Base-by-base conservation (phyloP, 2,888 invertebrate species). In the Limnephilus marmoratus region DNA sequence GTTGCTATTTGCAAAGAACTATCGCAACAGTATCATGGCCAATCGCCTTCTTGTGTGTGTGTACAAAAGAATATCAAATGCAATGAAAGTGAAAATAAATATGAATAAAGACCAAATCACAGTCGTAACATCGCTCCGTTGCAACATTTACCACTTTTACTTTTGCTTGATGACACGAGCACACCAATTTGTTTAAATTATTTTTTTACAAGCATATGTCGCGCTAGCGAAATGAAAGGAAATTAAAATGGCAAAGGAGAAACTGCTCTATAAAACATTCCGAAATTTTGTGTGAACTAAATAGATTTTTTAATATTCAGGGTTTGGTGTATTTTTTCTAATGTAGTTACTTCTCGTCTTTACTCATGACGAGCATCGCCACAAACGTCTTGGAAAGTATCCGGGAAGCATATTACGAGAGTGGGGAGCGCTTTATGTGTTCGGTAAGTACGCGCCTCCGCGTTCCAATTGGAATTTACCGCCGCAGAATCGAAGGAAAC, bases 121-220 rank as follows among this genome's bases (percentile, higher is more conserved):
- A 83, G 83, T 24, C 34, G 37, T 37, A 83, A 83, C 83, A 83
- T 18, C 83, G 37, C 83, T 83, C 37, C 37, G 13, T 83, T 83
- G 83, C 83, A 34, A 34, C 13, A 83, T 83, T 83, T 83, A 37
- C 37, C 83, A 83, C 83, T 83, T 83, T 83, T 83, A 83, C 83
- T 83, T 83, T 83, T 37, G 12, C 37, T 31, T 37, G 37, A 83
- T 83, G 31, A 83, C 83, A 34, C 31, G 83, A 83, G 31, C 82
- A 18, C 18, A 34, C 18, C 18, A 34, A 83, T 83, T 83, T 83
- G 18, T 83, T 83, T 41, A 37, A 18, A 34, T 83, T 24, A 83
- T 24, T 83, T 83, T 83, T 83, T 24, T 37, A 37, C 83, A 24
- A 24, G 7, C 24, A 18, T 24, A 68, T 5, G 7, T 37, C 37